These are phyloP conservation scores for Leuciscus waleckii DNA, from an alignment of 2,797 vertebrate genomes.

Conservation along the genomic window DNA sequence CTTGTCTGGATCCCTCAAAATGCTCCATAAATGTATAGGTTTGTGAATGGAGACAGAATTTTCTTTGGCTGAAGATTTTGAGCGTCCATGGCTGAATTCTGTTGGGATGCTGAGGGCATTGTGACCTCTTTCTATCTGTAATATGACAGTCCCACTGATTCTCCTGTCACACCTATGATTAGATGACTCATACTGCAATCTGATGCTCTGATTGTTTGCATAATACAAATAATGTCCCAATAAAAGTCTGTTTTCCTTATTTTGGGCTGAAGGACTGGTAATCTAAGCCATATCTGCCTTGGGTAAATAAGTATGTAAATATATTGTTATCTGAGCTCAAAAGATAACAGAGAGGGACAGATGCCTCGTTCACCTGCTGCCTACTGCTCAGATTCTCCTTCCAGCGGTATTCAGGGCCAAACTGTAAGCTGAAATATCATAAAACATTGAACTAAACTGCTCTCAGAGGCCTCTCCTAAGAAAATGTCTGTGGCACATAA, in stretches of 20 bases:
- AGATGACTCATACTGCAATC: neutral
- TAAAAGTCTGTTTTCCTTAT: neutral
- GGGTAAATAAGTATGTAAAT: conserved; percentile 20
- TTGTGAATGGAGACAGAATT: neutral
- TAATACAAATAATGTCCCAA: conserved; percentile 20
- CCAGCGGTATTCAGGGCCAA: neutral
- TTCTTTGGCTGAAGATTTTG: neutral
- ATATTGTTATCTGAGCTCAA: conserved; percentile 23
- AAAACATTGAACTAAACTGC: conserved; percentile 16
- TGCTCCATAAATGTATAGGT: neutral
- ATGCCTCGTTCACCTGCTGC: neutral
- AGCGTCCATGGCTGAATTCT: neutral
- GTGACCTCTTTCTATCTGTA: conserved; percentile 25
- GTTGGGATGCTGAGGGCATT: conserved; percentile 1
- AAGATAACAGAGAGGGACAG: neutral
- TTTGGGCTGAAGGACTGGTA: neutral
- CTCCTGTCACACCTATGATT: conserved; percentile 23
- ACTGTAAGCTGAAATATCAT: conserved; percentile 10
- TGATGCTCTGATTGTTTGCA: conserved; percentile 23
- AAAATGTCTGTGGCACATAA: conserved; percentile 1
- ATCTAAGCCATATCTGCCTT: neutral
- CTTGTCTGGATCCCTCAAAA: neutral
- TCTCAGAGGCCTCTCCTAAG: neutral
- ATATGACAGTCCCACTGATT: conserved; percentile 10
- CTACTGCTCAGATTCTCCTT: conserved; percentile 2